Evolutionary conservation across 53 echinoderm and acorn worm species (phyloP).

Genomic region (Astropecten irregularis): DNA sequence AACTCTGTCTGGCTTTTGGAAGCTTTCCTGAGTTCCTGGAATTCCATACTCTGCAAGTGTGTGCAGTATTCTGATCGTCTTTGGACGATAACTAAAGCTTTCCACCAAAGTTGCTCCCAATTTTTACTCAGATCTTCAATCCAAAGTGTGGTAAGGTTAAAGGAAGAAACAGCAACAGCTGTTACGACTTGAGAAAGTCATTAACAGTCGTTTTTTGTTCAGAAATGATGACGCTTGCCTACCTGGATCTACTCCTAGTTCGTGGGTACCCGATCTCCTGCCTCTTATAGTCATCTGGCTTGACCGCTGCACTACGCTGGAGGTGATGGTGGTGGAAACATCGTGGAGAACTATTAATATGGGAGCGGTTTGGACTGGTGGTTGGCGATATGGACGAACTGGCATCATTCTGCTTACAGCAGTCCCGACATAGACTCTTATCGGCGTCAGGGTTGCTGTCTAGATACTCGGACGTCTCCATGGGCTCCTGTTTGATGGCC

Average conservation of each 20-base stretch:
- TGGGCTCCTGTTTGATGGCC: conserved; percentile 80
- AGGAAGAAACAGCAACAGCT: no score
- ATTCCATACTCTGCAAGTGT: no score
- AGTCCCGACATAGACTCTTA: conserved; percentile 85
- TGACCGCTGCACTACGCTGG: conserved; percentile 5
- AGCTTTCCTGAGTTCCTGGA: no score
- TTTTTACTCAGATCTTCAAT: no score
- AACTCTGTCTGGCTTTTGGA: no score
- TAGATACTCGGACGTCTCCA: conserved; percentile 44
- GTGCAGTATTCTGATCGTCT: no score
- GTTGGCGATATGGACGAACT: conserved; percentile 15
- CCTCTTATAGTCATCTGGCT: conserved; percentile 16
- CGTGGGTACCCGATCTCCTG: conserved; percentile 12
- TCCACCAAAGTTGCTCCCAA: no score
- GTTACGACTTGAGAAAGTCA: no score
- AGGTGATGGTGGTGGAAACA: conserved; percentile 30
- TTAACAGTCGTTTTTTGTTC: no score
- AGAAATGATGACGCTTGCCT: no score
- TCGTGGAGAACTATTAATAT: neutral
- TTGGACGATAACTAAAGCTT: no score
- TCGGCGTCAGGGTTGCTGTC: conserved; percentile 91
- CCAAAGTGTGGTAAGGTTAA: no score
- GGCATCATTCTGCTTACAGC: conserved; percentile 83
- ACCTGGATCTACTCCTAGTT: conserved; percentile 43
- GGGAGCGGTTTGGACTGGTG: conserved; percentile 17